phyloP scores from a whole-genome alignment of 2,113 vertebrate genomes.

The Phylloscopus whistleri region DNA sequence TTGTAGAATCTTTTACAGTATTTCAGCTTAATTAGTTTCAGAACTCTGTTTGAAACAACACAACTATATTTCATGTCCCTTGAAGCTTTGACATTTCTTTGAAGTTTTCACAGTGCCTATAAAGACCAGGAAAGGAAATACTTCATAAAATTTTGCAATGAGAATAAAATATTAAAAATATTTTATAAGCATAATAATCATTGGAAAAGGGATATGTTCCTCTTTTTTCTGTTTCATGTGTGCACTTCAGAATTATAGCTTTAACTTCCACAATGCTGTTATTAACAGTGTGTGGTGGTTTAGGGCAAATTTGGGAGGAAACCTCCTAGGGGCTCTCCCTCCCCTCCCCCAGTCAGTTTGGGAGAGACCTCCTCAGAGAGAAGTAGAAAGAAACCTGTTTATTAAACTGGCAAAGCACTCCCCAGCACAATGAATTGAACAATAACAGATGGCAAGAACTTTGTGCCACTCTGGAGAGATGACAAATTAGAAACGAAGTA shows the following conservation, averaged over 20 bases:
- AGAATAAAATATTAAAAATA: neutral
- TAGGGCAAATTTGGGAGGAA: no score
- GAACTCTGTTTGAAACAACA: neutral
- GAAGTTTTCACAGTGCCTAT: neutral
- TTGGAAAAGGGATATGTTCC: neutral
- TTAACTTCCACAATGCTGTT: neutral
- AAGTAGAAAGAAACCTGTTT: no score
- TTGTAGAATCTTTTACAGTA: neutral
- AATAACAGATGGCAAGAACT: no score
- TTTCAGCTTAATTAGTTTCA: conserved; percentile 17
- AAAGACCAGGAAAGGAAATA: neutral
- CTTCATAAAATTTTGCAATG: neutral
- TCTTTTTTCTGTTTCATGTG: neutral
- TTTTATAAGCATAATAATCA: neutral
- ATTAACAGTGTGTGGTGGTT: neutral
- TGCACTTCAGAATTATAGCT: neutral
- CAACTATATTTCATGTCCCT: neutral
- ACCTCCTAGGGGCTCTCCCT: no score
- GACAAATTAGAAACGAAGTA: no score
- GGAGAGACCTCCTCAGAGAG: no score
- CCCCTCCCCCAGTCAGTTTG: no score
- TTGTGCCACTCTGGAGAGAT: no score
- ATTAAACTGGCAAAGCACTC: no score
- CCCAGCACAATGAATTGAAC: no score
- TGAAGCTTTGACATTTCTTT: neutral